Conservation (phyloP, 2,888 invertebrate genomes). For the Oxystoma pomonae region DNA sequence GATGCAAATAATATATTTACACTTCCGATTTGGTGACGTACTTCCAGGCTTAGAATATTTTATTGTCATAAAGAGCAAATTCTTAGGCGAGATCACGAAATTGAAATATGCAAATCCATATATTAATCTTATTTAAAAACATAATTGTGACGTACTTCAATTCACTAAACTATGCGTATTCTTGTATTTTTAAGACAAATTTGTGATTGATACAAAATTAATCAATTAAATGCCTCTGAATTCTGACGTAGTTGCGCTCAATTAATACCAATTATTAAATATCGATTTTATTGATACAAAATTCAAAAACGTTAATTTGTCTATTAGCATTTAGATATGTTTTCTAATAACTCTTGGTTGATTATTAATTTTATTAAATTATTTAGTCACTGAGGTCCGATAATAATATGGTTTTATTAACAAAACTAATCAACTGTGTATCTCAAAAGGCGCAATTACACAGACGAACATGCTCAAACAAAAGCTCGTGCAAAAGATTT, state of each 20-base stretch:
- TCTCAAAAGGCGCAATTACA: no score
- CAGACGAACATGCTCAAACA: no score
- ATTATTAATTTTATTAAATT: no score
- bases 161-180: no score
- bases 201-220: background rate
- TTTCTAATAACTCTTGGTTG: no score
- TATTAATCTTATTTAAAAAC: background rate
- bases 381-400: no score
- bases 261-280: background rate
- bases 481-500: no score
- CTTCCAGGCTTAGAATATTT: background rate
- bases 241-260: background rate
- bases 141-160: background rate
- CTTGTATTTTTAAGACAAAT: background rate
- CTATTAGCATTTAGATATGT: background rate
- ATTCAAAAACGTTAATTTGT: background rate
- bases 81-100: background rate
- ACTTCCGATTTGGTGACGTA: background rate
- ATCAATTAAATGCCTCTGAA: background rate
- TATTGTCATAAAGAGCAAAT: background rate
- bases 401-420: no score
- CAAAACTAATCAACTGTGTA: no score
- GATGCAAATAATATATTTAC: background rate
- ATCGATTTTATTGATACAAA: background rate
- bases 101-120: no score